Evolutionary conservation across 1,140 invertebrate species (phyloP), one percentile per base, ranked within the genome.

Genomic region (Aradophagus sp.): DNA sequence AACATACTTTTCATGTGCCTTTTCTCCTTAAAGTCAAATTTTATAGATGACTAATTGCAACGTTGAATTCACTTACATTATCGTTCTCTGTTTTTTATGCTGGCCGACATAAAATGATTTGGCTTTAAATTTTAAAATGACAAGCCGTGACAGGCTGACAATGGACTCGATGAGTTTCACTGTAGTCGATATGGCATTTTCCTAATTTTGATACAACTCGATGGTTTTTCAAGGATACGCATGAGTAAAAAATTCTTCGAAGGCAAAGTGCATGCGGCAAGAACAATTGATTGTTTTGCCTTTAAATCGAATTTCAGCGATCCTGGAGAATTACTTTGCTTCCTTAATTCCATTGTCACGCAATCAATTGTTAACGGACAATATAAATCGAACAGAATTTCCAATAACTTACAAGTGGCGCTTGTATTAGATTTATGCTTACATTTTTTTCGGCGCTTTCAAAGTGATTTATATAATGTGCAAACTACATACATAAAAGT

Each of bases 341-440:
- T 73, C 65, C 53, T 68, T 73, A 73, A 68, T 73, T 69, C 70
- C 14, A 73, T 74, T 74, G 56, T 74, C 66, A 45, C 62, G 36
- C 52, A 14, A 56, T 74, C 62, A 70, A 61, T 74, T 67, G 63
- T 63, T 73, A 63, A 47, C 58, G 19, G 52, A 58, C 36, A 23
- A 56, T 35, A 15, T 15, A 35, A 61, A 39, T 62, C 56, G 63
- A 73, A 67, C 35, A 27, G 13, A 39, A 39, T 42, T 14, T 19
- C 38, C 32, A 10, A 50, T 14, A 38, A 31, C 0, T n/a, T 16
- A 41, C 55, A 48, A 68, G 41, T 68, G 55, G 14, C 41, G 41
- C 41, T 59, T 59, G 12, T 23, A 6, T 42, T 53, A 20, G 26
- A 38, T 45, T 38, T 41, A n/a, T 36, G 36, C 45, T 42, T 23